These are phyloP conservation scores for roundworm (Caenorhabditis elegans) DNA, from an alignment of 1,140 invertebrate species.

Conservation along the genomic window DNA sequence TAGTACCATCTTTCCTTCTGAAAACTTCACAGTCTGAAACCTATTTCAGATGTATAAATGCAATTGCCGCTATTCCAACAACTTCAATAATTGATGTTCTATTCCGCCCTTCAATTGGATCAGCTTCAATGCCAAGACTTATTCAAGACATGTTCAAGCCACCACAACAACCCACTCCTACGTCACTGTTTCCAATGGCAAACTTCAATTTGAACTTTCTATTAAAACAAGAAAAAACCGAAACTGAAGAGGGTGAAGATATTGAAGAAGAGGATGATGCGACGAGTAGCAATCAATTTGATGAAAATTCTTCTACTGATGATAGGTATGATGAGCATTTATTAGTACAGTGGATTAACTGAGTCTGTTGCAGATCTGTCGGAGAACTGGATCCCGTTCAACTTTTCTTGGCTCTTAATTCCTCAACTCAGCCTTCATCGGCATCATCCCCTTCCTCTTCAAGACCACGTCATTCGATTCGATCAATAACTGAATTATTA, in stretches of 20 bases:
- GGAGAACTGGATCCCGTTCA: neutral
- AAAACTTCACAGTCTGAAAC: no score
- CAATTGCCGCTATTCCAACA: neutral
- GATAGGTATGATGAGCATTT: neutral
- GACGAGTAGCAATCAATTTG: constrained; percentile 1
- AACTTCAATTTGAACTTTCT: neutral
- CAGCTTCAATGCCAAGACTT: constrained; percentile 10
- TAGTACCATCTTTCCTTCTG: no score
- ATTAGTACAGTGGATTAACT: neutral
- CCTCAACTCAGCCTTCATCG: neutral
- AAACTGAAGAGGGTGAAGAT: neutral
- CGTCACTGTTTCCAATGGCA: neutral
- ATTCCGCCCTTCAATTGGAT: constrained; percentile 32
- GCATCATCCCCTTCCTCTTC: neutral
- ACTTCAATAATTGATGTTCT: constrained; percentile 1
- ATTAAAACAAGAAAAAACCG: neutral
- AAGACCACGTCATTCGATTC: constrained; percentile 1
- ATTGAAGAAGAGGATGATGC: neutral
- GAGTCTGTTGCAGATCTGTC: neutral
- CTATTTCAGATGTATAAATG: constrained; percentile 8
- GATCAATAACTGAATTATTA: neutral
- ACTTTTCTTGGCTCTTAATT: neutral
- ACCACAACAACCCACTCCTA: neutral
- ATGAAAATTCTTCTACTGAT: neutral
- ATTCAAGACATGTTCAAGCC: constrained; percentile 34